Evolutionary conservation across 2,797 vertebrate genomes (phyloP).

Genomic region (Rhodeus uyekii): DNA sequence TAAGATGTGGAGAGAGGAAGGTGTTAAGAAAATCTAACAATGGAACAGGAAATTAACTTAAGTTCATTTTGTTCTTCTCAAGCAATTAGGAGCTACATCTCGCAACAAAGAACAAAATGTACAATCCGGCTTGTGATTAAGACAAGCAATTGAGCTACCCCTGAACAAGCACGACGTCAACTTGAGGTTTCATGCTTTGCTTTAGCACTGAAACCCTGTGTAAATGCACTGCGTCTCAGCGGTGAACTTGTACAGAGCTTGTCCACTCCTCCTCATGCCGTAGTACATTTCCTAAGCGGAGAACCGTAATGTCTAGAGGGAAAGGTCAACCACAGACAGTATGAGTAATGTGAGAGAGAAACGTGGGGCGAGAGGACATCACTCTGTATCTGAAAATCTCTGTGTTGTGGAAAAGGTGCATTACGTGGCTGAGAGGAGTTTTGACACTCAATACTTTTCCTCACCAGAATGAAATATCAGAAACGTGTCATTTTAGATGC

Average conservation of each 20-base stretch:
- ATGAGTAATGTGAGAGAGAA: constrained; percentile 47
- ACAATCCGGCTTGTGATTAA: constrained; percentile 4
- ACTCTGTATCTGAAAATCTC: constrained; percentile 31
- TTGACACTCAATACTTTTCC: constrained; percentile 25
- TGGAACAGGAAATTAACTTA: constrained; percentile 12
- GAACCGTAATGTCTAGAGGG: constrained; percentile 31
- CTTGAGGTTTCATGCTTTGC: neutral
- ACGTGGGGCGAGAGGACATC: constrained; percentile 27
- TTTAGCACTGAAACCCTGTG: neutral
- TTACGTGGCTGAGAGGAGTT: constrained; percentile 6
- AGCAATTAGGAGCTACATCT: constrained; percentile 28
- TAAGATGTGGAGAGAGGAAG: constrained; percentile 1
- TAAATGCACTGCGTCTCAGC: constrained; percentile 26
- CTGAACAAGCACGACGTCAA: neutral
- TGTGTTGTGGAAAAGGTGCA: constrained; percentile 25
- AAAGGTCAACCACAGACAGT: constrained; percentile 47
- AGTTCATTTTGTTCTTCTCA: constrained; percentile 18
- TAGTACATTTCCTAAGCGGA: constrained; percentile 39
- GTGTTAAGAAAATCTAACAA: constrained; percentile 9
- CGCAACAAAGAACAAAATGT: neutral
- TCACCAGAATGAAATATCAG: neutral
- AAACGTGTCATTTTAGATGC: neutral
- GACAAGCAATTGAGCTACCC: neutral
- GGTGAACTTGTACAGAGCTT: constrained; percentile 7
- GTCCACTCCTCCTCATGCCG: constrained; percentile 14